Evolutionary conservation across 2,888 invertebrate species (phyloP), one percentile per base, ranked within the genome.

Genomic region (Balanococcus diminutus): DNA sequence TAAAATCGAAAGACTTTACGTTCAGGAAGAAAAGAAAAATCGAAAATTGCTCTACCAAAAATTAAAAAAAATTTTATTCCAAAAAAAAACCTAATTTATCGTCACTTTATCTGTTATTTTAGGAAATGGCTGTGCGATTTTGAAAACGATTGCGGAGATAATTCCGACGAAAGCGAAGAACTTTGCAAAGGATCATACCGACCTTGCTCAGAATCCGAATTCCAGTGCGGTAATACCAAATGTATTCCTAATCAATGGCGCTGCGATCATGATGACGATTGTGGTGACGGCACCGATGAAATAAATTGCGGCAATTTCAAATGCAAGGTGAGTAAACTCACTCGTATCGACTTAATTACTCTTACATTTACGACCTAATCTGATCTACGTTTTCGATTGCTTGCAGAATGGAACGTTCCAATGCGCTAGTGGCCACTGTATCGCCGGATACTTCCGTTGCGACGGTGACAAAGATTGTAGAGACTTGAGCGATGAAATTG

Each of bases 211-310:
- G 98, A 98, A 89, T 96, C 96, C 0, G 97, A 97, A 89, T 97
- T 96, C 92, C 93, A 92, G 85, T 98, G 97, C 89, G 92, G 91
- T 79, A 97, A 97, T 89, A 95, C 96, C 56, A 96, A 96, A 89
- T 98, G 97, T 89, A 96, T 98, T 83, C 96, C 97, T 0, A 94
- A 95, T 0, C 92, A 97, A 87, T 98, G 97, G 97, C 93, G 96
- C 61, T 98, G 98, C 90, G 98, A 98, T 89, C 96, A 96, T 90
- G 98, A 98, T 90, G 96, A 98, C 89, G 98, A 99, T 89, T 99
- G 98, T 89, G 97, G 97, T 0, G 98, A 99, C 90, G 95, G 95
- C 88, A 95, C 96, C 2, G 99, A 99, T 89, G 97, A 98, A 90
- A 91, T 93, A 87, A 94, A 93, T 84, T 97, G 97, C 89, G 93